A percentile compares a stretch with the other conserved stretches of the same genome.
These are phyloP conservation scores for Diadema setosum DNA, from an alignment of 35 echinoderm and acorn worm species.

Conservation along the genomic window DNA sequence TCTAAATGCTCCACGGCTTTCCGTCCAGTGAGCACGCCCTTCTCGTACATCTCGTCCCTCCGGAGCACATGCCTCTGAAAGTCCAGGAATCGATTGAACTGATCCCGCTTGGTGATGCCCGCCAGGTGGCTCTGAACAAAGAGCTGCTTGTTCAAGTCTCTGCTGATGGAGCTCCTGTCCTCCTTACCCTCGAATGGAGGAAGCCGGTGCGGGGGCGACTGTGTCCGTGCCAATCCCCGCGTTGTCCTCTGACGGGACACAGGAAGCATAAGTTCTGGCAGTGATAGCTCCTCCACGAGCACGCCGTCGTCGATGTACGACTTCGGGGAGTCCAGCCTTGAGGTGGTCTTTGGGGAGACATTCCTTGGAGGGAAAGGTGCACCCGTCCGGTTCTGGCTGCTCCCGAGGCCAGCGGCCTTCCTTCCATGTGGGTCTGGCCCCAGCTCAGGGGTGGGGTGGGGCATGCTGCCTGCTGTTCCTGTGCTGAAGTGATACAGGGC, in stretches of 20 bases:
- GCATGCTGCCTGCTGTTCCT: slow-evolving; percentile 85
- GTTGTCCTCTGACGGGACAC: not conserved
- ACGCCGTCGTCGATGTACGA: slow-evolving; percentile 71
- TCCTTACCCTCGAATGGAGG: slow-evolving; percentile 22
- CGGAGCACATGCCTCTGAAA: slow-evolving; percentile 81
- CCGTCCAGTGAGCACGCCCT: slow-evolving; percentile 73
- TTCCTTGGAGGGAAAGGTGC: not conserved
- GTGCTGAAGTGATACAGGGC: slow-evolving; percentile 94
- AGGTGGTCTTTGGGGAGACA: not conserved
- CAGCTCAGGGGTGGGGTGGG: slow-evolving; percentile 1
- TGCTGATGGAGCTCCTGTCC: not conserved
- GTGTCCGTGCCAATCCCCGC: not conserved
- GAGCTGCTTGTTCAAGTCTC: slow-evolving; percentile 52
- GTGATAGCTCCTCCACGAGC: slow-evolving; percentile 68
- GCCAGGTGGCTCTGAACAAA: slow-evolving; percentile 79
- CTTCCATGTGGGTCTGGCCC: not conserved
- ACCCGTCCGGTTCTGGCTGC: not conserved
- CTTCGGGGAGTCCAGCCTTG: slow-evolving; percentile 46
- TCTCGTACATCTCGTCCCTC: slow-evolving; percentile 75
- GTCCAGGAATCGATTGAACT: slow-evolving; percentile 71
- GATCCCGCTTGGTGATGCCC: slow-evolving; percentile 92
- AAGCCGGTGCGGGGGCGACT: slow-evolving; percentile 26
- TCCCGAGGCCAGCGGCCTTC: not conserved
- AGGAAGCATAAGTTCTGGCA: slow-evolving; percentile 88
- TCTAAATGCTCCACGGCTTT: slow-evolving; percentile 87